Conservation (phyloP, 2,888 invertebrate species). For the Himalopsyche kuldschensis region DNA sequence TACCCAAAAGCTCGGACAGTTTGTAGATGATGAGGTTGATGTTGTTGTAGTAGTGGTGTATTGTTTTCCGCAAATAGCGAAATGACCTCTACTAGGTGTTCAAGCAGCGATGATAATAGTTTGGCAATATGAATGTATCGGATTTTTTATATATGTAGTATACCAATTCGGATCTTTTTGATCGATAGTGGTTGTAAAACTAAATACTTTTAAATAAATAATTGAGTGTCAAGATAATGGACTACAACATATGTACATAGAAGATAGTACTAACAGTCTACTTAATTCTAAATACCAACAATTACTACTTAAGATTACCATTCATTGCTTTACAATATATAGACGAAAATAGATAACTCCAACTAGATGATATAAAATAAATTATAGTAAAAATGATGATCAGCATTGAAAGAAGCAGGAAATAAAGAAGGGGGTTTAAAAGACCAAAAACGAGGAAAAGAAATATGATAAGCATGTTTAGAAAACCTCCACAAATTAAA, state of each 20-base stretch:
- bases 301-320: not conserved
- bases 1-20: not conserved
- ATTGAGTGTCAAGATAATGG: not conserved
- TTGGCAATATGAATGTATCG: not conserved
- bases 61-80: not conserved
- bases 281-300: not conserved
- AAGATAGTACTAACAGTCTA: not conserved
- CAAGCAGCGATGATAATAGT: not conserved
- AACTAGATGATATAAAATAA: too few relatives aligned
- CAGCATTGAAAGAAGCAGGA: too few relatives aligned
- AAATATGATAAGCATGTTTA: too few relatives aligned
- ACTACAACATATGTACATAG: not conserved
- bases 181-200: not conserved
- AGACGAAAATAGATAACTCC: not conserved
- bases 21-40: not conserved
- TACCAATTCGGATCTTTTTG: not conserved
- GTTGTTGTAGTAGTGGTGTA: not conserved
- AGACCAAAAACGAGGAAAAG: too few relatives aligned
- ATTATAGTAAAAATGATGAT: too few relatives aligned
- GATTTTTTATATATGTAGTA: not conserved
- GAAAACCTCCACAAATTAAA: too few relatives aligned
- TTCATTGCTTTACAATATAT: not conserved
- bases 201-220: not conserved
- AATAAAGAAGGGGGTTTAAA: too few relatives aligned
- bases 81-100: not conserved